These are phyloP conservation scores for Argyra leucocephala DNA, from an alignment of 2,888 invertebrate species.

Conservation along the genomic window DNA sequence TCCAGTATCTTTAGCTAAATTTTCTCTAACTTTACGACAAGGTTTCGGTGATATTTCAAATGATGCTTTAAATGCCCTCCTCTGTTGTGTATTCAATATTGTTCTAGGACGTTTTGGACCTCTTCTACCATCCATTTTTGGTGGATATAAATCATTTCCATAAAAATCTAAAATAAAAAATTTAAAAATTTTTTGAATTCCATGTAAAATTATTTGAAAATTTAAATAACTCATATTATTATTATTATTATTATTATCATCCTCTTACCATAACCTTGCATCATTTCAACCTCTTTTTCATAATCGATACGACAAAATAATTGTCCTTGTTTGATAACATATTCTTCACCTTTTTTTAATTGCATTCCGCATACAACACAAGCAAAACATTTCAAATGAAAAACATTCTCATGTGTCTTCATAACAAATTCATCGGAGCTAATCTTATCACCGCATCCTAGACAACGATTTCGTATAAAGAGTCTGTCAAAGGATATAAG, in stretches of 20 bases:
- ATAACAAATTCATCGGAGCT: conserved; percentile 70
- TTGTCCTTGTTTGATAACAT: conserved; percentile 66
- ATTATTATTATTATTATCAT: conserved; percentile 13
- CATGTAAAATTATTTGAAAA: background rate
- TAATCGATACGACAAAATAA: conserved; percentile 71
- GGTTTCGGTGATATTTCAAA: conserved; percentile 80
- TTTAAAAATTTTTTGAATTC: too few species aligned
- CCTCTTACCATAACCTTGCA: conserved; percentile 49
- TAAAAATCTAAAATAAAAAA: conserved; percentile 45
- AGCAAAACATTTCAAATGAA: conserved; percentile 69
- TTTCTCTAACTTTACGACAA: conserved; percentile 70
- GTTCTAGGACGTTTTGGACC: conserved; percentile 75
- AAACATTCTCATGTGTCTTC: conserved; percentile 63
- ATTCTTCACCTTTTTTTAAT: conserved; percentile 72
- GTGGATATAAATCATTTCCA: conserved; percentile 51
- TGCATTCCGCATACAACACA: conserved; percentile 68
- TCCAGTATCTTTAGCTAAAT: conserved; percentile 74
- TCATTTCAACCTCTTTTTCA: conserved; percentile 67
- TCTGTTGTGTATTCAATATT: conserved; percentile 71
- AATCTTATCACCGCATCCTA: conserved; percentile 61
- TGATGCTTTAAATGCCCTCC: conserved; percentile 73
- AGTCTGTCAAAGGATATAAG: conserved; percentile 45
- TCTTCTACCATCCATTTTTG: conserved; percentile 55
- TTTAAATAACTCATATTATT: too few species aligned
- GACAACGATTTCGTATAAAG: conserved; percentile 61